Conservation (phyloP, 2,797 vertebrate species). For the Fundulus diaphanus region DNA sequence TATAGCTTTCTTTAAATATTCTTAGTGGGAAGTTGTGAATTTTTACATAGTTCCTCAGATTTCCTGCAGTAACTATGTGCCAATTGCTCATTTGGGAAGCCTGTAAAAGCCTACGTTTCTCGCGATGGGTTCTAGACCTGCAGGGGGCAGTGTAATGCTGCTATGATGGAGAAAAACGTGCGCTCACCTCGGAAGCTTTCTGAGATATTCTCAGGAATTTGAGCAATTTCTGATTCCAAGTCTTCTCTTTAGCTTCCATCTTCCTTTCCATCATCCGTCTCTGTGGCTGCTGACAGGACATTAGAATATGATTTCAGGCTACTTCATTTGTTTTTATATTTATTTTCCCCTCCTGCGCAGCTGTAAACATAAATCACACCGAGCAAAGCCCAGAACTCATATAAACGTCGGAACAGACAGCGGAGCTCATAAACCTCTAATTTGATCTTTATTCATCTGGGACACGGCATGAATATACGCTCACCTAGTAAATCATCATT, state of each 20-base stretch:
- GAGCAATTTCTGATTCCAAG: neutral
- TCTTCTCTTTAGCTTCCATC: constrained; percentile 10
- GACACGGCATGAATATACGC: constrained; percentile 69
- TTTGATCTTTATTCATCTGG: constrained; percentile 79
- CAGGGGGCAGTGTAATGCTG: neutral
- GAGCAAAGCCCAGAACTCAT: constrained; percentile 66
- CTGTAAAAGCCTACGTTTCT: neutral
- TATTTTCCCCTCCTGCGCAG: constrained; percentile 25
- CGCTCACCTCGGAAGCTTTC: neutral
- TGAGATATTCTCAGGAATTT: neutral
- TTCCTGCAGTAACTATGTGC: too few species aligned
- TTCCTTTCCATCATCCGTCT: constrained; percentile 29
- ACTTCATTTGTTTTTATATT: constrained; percentile 65
- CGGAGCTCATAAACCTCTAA: constrained; percentile 77
- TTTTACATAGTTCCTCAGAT: too few species aligned
- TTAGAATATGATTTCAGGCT: constrained; percentile 61
- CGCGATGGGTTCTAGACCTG: neutral
- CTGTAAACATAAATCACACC: constrained; percentile 75
- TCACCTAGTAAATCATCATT: constrained; percentile 72
- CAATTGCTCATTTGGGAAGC: neutral
- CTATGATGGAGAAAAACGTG: neutral
- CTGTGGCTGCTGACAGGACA: constrained; percentile 38
- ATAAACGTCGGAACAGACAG: constrained; percentile 77
- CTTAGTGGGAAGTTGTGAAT: too few species aligned
- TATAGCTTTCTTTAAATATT: neutral